Base-by-base conservation (phyloP, 2,113 vertebrate genomes). In the Suricata suricatta region DNA sequence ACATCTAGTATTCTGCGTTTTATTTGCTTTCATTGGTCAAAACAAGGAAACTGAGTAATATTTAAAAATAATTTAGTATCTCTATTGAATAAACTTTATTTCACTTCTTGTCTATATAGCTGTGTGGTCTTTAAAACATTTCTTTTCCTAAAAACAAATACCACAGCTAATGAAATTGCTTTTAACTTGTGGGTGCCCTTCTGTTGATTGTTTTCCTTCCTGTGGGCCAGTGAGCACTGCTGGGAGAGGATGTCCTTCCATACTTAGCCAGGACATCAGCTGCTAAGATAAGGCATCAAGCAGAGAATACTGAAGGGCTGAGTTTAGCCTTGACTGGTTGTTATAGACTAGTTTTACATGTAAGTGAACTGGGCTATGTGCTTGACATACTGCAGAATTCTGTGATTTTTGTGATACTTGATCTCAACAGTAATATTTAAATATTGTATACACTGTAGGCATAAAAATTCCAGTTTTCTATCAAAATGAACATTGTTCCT, bases 81-180 rank as follows among this genome's bases (percentile, higher is more conserved):
- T 82, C 92, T 68, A 35, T 86, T 82, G 41, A 82, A 52, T 86
- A 89, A 95, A 12, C 33, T 38, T 71, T 63, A 63, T 77, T 82
- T 95, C 12, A 79, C 21, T 33, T 92, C 54, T 87, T 95, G 93
- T 90, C 25, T 88, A 41, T 52, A 47, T 81, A 35, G 38, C 38
- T 41, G 7, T 76, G n/a, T 84, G 80, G 60, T 96, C 92, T 92
- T 74, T 47, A 83, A 95, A 93, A 33, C 4, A 31, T 14, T 87
- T 94, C 25, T 77, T 23, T 93, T 88, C 64, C 93, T 95, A 69
- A 91, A 95, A 89, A 64, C 66, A 90, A 90, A 74, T n/a, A 38
- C 10, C n/a, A 8, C 47, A 76, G 33, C 47, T 82, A 47, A 60
- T 72, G 23, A 80, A 90, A 86, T 80, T 57, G 38, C 25, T 93